Conservation (phyloP, 2,113 vertebrate genomes). For the Probosciger aterrimus region DNA sequence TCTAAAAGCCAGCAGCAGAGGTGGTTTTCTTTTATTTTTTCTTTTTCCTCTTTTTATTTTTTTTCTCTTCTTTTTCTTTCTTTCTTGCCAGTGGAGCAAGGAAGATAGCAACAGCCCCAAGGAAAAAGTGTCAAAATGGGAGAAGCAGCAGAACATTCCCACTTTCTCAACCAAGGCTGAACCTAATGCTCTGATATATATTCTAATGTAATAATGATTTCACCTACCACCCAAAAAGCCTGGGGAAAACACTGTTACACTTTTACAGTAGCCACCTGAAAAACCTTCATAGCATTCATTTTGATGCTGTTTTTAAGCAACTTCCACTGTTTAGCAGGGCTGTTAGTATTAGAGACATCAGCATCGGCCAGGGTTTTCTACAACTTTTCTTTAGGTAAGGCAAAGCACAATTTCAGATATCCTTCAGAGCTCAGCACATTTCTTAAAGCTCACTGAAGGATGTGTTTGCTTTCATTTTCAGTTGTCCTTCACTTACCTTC, state of each 20-base stretch:
- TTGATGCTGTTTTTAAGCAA: neutral
- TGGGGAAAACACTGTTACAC: neutral
- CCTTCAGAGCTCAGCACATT: neutral
- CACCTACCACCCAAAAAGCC: neutral
- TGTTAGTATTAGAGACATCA: neutral
- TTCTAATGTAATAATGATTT: neutral
- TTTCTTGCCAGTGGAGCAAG: neutral
- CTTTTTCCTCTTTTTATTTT: neutral
- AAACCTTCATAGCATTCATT: neutral
- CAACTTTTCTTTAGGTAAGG: neutral
- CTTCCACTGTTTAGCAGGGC: neutral
- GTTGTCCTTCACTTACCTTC: neutral
- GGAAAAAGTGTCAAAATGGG: neutral
- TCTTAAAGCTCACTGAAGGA: neutral
- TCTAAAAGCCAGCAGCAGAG: neutral
- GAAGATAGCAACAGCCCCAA: neutral
- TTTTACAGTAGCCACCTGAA: neutral
- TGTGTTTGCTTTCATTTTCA: neutral
- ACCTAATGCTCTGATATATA: neutral
- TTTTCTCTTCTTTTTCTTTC: neutral
- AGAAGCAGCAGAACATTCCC: neutral
- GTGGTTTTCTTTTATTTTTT: fast-evolving
- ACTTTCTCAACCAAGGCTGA: neutral
- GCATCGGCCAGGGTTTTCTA: neutral
- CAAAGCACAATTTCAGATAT: neutral